phyloP scores from a whole-genome alignment of 2,888 invertebrate species.

The Atethmia centrago region DNA sequence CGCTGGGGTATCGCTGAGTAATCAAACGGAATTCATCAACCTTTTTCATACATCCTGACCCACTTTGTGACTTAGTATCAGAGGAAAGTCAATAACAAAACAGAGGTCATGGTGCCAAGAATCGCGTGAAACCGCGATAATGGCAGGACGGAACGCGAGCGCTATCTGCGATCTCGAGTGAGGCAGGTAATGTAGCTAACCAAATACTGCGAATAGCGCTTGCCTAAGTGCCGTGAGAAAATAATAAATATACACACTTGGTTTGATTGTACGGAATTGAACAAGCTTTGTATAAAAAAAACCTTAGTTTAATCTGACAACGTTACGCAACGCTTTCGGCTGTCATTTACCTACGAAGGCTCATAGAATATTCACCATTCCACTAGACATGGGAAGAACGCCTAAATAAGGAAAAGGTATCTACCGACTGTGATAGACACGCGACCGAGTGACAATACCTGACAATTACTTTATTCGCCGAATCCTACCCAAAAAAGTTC shows the following conservation, averaged over 20 bases:
- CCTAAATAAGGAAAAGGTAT: constrained; percentile 40
- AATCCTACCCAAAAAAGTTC: constrained; percentile 7
- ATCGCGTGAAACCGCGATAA: constrained; percentile 83
- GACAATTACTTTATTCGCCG: constrained; percentile 4
- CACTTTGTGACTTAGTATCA: constrained; percentile 65
- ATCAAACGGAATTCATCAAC: constrained; percentile 54
- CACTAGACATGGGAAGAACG: constrained; percentile 28
- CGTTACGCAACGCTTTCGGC: constrained; percentile 40
- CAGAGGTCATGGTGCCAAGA: constrained; percentile 83
- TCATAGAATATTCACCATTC: constrained; percentile 52
- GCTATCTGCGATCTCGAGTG: constrained; percentile 77
- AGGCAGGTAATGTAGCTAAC: constrained; percentile 60
- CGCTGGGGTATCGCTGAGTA: constrained; percentile 16
- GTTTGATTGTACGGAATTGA: constrained; percentile 5
- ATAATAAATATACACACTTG: constrained; percentile 43
- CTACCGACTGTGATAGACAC: constrained; percentile 28
- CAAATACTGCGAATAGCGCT: constrained; percentile 52
- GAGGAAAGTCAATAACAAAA: constrained; percentile 83
- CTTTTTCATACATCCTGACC: constrained; percentile 65
- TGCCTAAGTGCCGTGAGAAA: constrained; percentile 32
- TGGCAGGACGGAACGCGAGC: constrained; percentile 79
- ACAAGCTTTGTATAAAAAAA: constrained; percentile 37
- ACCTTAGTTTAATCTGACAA: constrained; percentile 17
- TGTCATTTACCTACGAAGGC: constrained; percentile 36
- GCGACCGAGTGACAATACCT: constrained; percentile 3